Evolutionary conservation across 2,113 vertebrate genomes (phyloP), one percentile per base, ranked within the genome.

Genomic region (Pomatostomus ruficeps): DNA sequence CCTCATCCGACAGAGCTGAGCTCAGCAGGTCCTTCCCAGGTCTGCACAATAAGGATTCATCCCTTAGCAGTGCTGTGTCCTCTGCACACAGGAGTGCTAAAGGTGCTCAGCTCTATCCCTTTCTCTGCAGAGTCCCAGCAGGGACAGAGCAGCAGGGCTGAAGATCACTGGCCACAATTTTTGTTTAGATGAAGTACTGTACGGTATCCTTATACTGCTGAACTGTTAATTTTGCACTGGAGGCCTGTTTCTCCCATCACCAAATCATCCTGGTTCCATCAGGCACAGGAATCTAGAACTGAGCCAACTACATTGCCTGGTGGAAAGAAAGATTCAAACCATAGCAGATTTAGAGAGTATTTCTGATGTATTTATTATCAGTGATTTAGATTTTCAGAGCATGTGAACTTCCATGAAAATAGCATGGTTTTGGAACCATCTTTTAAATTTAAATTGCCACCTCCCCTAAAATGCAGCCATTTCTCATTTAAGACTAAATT

Each of bases 31-130:
- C 33, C 20, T 38, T 85, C 29, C 26, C 7, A 19, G 1, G 2
- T 26, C 15, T 68, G 40, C 43, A 28, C 46, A 65, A 17, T 1
- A 48, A 84, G 36, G 17, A 12, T 66, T 58, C 18, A 23, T 10
- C 7, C 23, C 17, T 25, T n/a, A 45, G 49, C 0, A 0, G 16
- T 23, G 31, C 31, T 13, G 21, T 28, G 12, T 43, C 29, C 20
- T 33, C n/a, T 54, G 36, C 3, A 3, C 33, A 15, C 14, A 25
- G 36, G n/a, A 10, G 2, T 40, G 33, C 19, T 42, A 5, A 45
- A 70, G 23, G 23, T 42, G 23, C 28, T 72, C 68, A 52, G 19
- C 10, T 23, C 17, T 25, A 18, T 7, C 7, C 4, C 0, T 2
- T 38, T 66, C 35, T 12, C 57, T 33, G 12, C 10, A 6, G 43